A percentile compares a stretch with the other conserved stretches of the same genome.
phyloP scores from a whole-genome alignment of 35 echinoderm and acorn worm genomes.

The Holothuria glaberrima region DNA sequence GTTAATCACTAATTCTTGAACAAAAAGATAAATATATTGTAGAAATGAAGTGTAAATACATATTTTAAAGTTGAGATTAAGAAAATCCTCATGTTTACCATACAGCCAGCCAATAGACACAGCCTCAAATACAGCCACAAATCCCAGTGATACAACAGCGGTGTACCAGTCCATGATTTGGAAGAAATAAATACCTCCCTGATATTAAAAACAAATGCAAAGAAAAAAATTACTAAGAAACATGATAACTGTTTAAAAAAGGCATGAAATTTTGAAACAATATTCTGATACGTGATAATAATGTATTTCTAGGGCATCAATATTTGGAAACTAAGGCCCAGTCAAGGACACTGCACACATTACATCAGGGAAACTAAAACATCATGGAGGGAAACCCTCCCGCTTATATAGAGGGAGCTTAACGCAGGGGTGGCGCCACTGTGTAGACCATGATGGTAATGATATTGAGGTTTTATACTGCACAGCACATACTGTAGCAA shows the following conservation, averaged over 20 bases:
- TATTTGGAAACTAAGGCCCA: not conserved
- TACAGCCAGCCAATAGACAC: conserved; percentile 85
- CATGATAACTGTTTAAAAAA: not conserved
- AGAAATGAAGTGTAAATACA: no score
- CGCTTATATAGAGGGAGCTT: no score
- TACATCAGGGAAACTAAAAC: no score
- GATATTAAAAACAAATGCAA: not conserved
- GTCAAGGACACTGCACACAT: not conserved
- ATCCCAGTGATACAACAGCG: conserved; percentile 87
- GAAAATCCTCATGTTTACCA: conserved; percentile 63
- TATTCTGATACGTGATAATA: not conserved
- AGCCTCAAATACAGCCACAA: conserved; percentile 86
- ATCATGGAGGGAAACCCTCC: no score
- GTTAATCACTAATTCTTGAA: no score
- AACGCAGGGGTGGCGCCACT: no score
- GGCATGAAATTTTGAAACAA: not conserved
- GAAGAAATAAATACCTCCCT: conserved; percentile 98
- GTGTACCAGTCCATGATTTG: conserved; percentile 98
- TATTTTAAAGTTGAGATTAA: not conserved
- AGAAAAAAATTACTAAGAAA: not conserved
- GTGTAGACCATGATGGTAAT: no score
- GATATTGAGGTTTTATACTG: no score
- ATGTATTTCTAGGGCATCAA: not conserved
- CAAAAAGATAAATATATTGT: no score
- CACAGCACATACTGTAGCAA: no score